Conservation (phyloP, 2,888 invertebrate species). For the Stenoptilia bipunctidactyla region DNA sequence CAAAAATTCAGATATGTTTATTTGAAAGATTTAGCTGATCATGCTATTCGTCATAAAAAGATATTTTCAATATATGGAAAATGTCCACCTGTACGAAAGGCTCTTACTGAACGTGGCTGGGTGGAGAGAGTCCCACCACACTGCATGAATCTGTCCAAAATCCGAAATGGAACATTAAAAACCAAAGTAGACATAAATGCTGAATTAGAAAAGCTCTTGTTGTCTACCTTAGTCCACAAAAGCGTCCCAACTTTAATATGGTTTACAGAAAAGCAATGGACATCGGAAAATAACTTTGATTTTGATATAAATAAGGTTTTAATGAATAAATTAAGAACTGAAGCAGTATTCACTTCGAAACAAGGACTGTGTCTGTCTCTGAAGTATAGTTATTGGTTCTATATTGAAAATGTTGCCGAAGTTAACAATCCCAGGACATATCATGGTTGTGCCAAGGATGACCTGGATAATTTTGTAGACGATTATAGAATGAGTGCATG, state of each 20-base stretch:
- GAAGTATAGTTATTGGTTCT: slow-evolving; percentile 75
- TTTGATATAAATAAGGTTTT: slow-evolving; percentile 29
- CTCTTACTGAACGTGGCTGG: slow-evolving; percentile 77
- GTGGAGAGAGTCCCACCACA: slow-evolving; percentile 74
- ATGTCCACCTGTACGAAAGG: slow-evolving; percentile 64
- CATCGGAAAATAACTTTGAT: slow-evolving; percentile 29
- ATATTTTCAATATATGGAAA: slow-evolving; percentile 69
- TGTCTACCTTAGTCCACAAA: slow-evolving; percentile 52
- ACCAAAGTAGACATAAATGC: slow-evolving; percentile 29
- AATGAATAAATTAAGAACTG: slow-evolving; percentile 44
- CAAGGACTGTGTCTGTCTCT: slow-evolving; percentile 65
- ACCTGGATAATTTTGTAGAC: slow-evolving; percentile 71
- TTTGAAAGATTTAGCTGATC: slow-evolving; percentile 52
- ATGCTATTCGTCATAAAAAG: slow-evolving; percentile 61
- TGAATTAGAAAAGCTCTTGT: slow-evolving; percentile 46
- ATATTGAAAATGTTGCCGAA: slow-evolving; percentile 71
- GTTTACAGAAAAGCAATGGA: slow-evolving; percentile 31
- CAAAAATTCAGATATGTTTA: slow-evolving; percentile 30
- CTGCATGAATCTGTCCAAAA: slow-evolving; percentile 44
- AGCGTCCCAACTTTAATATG: slow-evolving; percentile 46
- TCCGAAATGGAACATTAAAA: slow-evolving; percentile 30
- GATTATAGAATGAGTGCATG: slow-evolving; percentile 87
- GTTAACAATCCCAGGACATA: slow-evolving; percentile 82
- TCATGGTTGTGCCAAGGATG: slow-evolving; percentile 68
- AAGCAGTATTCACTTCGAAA: slow-evolving; percentile 53